Conservation (phyloP, 2,797 vertebrate genomes). For the Mastacembelus armatus region DNA sequence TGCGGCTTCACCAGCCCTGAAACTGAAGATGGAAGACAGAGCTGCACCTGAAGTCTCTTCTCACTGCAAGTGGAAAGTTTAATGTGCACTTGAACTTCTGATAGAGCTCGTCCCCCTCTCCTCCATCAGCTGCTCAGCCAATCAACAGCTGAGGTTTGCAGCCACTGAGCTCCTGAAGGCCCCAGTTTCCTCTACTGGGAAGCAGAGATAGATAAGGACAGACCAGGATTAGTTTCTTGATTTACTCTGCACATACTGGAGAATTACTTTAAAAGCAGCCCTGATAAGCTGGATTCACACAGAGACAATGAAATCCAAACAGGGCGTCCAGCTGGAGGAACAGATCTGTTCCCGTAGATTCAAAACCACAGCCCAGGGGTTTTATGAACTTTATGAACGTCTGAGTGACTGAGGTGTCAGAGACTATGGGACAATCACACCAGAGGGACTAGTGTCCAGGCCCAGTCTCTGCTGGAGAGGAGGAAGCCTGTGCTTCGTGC, state of each 20-base stretch:
- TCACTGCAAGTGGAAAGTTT: conserved; percentile 51
- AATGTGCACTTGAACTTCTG: conserved; percentile 47
- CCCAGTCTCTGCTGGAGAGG: too few species aligned
- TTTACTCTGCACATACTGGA: not conserved
- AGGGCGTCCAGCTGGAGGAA: too few species aligned
- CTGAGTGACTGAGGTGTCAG: too few species aligned
- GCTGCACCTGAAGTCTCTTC: conserved; percentile 31
- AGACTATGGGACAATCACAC: too few species aligned
- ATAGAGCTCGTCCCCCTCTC: conserved; percentile 5
- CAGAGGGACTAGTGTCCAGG: too few species aligned
- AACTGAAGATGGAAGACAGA: conserved; percentile 56
- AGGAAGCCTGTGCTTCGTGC: conserved; percentile 45
- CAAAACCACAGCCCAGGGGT: too few species aligned
- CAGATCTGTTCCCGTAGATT: not conserved
- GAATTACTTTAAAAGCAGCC: not conserved
- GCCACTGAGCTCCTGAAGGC: conserved; percentile 15
- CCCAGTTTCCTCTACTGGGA: conserved; percentile 16
- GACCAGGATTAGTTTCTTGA: conserved; percentile 20
- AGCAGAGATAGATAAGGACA: conserved; percentile 15
- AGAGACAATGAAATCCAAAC: not conserved
- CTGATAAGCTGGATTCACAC: conserved; percentile 12
- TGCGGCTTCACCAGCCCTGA: conserved; percentile 42
- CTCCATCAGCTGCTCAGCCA: conserved; percentile 24
- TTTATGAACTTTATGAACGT: too few species aligned
- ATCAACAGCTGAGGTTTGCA: conserved; percentile 21